Percentiles rank a stretch among this genome's conserved stretches.
These are phyloP conservation scores for Hipparchia sbordonii DNA, from an alignment of 2,888 invertebrate species.

Conservation along the genomic window DNA sequence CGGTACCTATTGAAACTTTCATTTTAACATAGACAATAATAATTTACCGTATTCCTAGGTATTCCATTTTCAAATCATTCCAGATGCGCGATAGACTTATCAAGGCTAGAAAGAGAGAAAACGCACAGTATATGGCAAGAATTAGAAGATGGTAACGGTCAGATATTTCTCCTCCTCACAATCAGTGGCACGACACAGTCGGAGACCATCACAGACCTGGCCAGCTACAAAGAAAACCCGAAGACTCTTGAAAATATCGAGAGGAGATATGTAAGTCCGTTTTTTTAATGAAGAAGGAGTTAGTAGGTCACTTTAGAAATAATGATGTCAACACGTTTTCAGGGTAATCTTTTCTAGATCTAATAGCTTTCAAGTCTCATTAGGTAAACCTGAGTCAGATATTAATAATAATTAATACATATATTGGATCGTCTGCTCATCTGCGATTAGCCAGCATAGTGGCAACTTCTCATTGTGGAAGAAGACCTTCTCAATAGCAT, in stretches of 20 bases:
- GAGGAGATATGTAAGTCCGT: slow-evolving; percentile 86
- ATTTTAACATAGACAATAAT: too few relatives aligned
- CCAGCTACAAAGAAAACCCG: slow-evolving; percentile 91
- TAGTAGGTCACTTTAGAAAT: too few relatives aligned
- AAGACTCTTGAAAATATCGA: slow-evolving; percentile 85
- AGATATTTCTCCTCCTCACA: slow-evolving; percentile 94
- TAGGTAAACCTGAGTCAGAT: too few relatives aligned
- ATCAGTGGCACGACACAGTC: slow-evolving; percentile 97
- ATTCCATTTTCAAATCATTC: slow-evolving; percentile 44
- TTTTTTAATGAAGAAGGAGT: too few relatives aligned
- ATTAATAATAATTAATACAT: too few relatives aligned
- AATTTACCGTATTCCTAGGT: neutral
- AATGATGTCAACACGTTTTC: too few relatives aligned
- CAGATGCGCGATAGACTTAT: slow-evolving; percentile 93
- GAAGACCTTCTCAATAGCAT: too few relatives aligned
- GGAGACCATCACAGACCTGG: slow-evolving; percentile 95
- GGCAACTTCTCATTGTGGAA: too few relatives aligned
- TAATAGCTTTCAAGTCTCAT: neutral
- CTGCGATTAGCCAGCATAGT: too few relatives aligned
- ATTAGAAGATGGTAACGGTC: slow-evolving; percentile 94
- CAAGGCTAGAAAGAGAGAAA: slow-evolving; percentile 91
- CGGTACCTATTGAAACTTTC: too few relatives aligned
- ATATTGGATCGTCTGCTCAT: too few relatives aligned
- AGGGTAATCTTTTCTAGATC: neutral
- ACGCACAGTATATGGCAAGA: slow-evolving; percentile 96